Evolutionary conservation across 2,113 vertebrate genomes (phyloP), one percentile per base, ranked within the genome.

Genomic region (Pedionomus torquatus): DNA sequence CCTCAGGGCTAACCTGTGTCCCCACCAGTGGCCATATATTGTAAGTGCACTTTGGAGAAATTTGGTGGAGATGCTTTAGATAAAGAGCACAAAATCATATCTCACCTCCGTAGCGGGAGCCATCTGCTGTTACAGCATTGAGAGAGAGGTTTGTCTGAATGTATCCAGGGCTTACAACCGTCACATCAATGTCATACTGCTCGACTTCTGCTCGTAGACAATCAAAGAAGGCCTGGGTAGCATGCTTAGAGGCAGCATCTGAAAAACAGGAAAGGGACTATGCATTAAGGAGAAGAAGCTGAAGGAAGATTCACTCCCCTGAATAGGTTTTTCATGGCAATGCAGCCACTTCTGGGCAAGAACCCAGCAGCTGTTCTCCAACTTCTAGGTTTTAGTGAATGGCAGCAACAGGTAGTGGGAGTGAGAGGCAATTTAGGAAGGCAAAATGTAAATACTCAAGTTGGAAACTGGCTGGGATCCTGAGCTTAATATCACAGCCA

Each of bases 231-330:
- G 99, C 99, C 97, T 99, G 99, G 52, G 98, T 99, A 13, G 99
- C 99, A 0, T 99, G 99, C 77, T 99, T 99, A 10, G 99, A 99
- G 30, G 99, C 99, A 13, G 99, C 98, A 28, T 99, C 99, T 99
- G 97, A 17, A 93, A 94, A 81, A 77, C 23, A 71, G 75, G 64
- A 55, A 52, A 33, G 54, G 31, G 31, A 52, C 26, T 13, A 10
- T 23, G 57, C 61, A n/a, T 9, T 74, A 24, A 15, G 48, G 46
- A 44, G 43, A 15, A 75, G 51, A 33, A 93, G 72, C 54, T 71
- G 75, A 39, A 57, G 78, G 57, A 72, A 57, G 46, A 48, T 28
- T 54, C 14, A 19, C 9, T 57, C 35, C 43, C 35, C 37, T 25
- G 14, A 30, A 31, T 24, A 61, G 28, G 5, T 9, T 70, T 91